phyloP scores from a whole-genome alignment of 2,888 invertebrate genomes.

The Cryptophagus acutangulus region DNA sequence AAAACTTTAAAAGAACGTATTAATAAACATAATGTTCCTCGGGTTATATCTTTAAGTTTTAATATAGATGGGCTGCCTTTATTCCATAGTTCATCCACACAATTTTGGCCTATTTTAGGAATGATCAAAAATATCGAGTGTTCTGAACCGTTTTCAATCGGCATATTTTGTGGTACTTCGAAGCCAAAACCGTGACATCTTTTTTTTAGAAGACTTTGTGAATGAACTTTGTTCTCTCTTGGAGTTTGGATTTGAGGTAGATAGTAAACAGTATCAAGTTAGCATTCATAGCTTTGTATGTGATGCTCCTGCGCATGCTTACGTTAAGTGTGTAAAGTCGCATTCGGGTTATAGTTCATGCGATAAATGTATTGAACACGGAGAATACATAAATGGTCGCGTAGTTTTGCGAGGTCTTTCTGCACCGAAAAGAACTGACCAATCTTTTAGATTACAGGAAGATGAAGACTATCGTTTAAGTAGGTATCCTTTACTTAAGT shows the following conservation, averaged over 20 bases:
- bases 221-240: conserved; percentile 18
- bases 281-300: conserved; percentile 21
- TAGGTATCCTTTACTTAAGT: conserved; percentile 6
- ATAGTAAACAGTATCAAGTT: conserved; percentile 11
- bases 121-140: conserved; percentile 13
- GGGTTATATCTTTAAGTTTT: no score
- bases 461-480: conserved; percentile 13
- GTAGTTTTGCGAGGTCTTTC: conserved; percentile 8
- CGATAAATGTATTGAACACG: conserved; percentile 21
- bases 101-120: conserved; percentile 18
- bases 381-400: conserved; percentile 9
- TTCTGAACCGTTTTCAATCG: conserved; percentile 13
- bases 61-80: conserved; percentile 17
- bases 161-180: conserved; percentile 8
- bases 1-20: no score
- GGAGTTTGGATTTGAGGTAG: conserved; percentile 15
- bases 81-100: conserved; percentile 13
- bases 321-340: conserved; percentile 21
- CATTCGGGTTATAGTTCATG: conserved; percentile 23
- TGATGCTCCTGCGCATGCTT: conserved; percentile 24
- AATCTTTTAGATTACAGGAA: conserved; percentile 16
- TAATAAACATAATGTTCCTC: no score
- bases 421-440: conserved; percentile 15
- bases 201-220: conserved; percentile 24
- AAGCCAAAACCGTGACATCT: conserved; percentile 20